Conservation (phyloP, 2,113 vertebrate species). For the Mola mola region DNA sequence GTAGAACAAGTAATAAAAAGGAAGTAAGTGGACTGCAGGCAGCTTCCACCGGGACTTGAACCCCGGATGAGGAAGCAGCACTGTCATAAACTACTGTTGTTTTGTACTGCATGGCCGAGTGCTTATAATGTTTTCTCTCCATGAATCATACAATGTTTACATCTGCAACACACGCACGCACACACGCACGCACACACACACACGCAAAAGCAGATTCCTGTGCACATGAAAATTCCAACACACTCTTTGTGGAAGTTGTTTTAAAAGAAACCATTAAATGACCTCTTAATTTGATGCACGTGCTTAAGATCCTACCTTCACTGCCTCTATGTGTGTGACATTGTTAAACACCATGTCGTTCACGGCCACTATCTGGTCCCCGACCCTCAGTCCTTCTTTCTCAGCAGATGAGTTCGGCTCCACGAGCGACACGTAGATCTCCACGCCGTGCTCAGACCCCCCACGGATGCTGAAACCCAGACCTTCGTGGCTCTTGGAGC, state of each 20-base stretch:
- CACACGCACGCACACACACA: background rate
- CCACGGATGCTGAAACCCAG: slow-evolving; percentile 96
- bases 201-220: background rate
- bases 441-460: slow-evolving; percentile 92
- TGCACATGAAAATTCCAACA: too few species aligned
- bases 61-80: background rate
- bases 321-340: slow-evolving; percentile 90
- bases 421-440: slow-evolving; percentile 94
- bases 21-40: background rate
- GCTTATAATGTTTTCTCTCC: background rate
- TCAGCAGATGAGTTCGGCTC: slow-evolving; percentile 92
- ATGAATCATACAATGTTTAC: background rate
- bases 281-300: background rate
- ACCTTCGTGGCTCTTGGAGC: slow-evolving; percentile 89
- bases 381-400: slow-evolving; percentile 89
- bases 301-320: slow-evolving; percentile 84
- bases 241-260: too few species aligned
- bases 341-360: slow-evolving; percentile 88
- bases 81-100: too few species aligned
- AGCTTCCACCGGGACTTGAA: rapidly evolving
- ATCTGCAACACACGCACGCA: background rate
- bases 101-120: too few species aligned
- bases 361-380: slow-evolving; percentile 92
- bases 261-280: background rate
- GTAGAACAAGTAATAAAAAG: slow-evolving; percentile 33